These are phyloP conservation scores for Ophion ventricosus DNA, from an alignment of 2,888 invertebrate genomes.

Conservation along the genomic window DNA sequence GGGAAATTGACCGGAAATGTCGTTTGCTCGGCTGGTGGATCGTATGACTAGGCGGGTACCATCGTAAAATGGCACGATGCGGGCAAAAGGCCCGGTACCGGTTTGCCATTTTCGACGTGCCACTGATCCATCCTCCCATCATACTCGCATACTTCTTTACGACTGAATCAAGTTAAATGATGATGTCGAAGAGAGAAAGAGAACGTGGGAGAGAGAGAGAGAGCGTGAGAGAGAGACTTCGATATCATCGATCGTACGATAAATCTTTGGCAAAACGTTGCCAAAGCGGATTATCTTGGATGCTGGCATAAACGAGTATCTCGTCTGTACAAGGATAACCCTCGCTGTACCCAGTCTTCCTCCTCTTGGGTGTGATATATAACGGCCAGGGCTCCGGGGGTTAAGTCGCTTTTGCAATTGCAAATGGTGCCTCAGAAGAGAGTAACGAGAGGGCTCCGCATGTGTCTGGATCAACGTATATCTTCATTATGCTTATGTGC, in stretches of 20 bases:
- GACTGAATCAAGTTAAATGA: background rate
- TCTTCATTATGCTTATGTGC: background rate
- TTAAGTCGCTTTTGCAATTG: slow-evolving; percentile 22
- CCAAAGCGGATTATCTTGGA: background rate
- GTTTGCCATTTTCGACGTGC: background rate
- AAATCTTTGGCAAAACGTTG: background rate
- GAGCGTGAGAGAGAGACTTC: background rate
- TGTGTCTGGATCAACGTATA: slow-evolving; percentile 22
- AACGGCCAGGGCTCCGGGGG: background rate
- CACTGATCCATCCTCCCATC: background rate
- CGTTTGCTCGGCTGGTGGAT: slow-evolving; percentile 52
- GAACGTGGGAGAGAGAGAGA: background rate
- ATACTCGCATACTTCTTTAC: background rate
- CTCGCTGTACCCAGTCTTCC: background rate
- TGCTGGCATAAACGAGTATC: slow-evolving; percentile 7
- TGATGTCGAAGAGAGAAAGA: background rate
- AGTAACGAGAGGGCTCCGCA: slow-evolving; percentile 8
- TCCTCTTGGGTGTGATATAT: slow-evolving; percentile 21
- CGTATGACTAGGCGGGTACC: slow-evolving; percentile 10
- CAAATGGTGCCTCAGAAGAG: slow-evolving; percentile 27
- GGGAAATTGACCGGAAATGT: slow-evolving; percentile 69
- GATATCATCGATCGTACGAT: background rate
- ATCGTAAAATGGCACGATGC: slow-evolving; percentile 14
- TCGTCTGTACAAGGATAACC: slow-evolving; percentile 1
- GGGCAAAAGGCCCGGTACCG: background rate